Conservation (phyloP, 2,797 vertebrate genomes). For the Cuniculus paca region DNA sequence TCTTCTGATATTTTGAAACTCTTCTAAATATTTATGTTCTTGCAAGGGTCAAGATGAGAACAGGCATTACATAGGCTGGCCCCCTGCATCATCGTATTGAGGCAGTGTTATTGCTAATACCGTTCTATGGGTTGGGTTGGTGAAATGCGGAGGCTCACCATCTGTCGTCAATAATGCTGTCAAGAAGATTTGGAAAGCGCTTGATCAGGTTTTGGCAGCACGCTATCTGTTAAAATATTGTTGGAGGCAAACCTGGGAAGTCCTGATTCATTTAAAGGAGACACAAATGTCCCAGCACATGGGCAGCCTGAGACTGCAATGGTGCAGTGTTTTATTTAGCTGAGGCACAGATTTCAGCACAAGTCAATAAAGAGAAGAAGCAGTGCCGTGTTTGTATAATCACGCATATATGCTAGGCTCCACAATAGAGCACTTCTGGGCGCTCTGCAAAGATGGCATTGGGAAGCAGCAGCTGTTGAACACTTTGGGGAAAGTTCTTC, state of each 20-base stretch:
- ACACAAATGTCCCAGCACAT: conserved; percentile 76
- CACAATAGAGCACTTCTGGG: conserved; percentile 61
- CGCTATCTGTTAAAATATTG: conserved; percentile 78
- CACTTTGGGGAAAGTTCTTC: conserved; percentile 36
- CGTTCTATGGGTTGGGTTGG: not conserved
- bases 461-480: conserved; percentile 67
- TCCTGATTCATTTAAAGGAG: conserved; percentile 79
- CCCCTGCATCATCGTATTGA: conserved; percentile 41
- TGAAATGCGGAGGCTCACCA: conserved; percentile 73
- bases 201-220: conserved; percentile 78
- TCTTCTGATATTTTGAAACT: conserved; percentile 64
- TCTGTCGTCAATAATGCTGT: conserved; percentile 83
- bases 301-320: conserved; percentile 1
- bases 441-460: conserved; percentile 48
- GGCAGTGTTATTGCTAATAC: conserved; percentile 65
- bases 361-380: conserved; percentile 79
- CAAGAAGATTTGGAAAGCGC: conserved; percentile 79
- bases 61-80: conserved; percentile 55
- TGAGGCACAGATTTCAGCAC: conserved; percentile 68
- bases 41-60: conserved; percentile 64
- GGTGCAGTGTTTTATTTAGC: conserved; percentile 71
- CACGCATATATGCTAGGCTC: conserved; percentile 68
- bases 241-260: conserved; percentile 80
- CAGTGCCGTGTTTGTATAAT: conserved; percentile 47
- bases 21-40: conserved; percentile 73